Evolutionary conservation across 2,797 vertebrate species (phyloP).

Genomic region (Tapirus indicus): DNA sequence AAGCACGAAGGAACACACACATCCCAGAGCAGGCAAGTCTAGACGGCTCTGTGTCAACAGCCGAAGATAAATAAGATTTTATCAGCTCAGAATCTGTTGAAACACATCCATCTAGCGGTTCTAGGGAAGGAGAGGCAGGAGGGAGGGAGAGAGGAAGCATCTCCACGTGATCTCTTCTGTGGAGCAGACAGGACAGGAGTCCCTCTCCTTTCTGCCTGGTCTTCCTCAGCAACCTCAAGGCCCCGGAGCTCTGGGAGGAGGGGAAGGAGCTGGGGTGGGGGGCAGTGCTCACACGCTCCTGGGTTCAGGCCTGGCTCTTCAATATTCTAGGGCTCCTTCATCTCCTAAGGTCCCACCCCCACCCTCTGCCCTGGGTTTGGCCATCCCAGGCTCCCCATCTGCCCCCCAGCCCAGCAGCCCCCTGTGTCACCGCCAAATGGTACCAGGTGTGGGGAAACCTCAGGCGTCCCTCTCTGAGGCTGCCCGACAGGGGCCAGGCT

Average conservation of each 20-base stretch:
- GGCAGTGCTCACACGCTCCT: rapidly evolving
- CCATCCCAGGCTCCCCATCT: background rate
- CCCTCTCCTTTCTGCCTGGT: background rate
- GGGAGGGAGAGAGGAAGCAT: background rate
- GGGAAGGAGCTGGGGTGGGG: no score
- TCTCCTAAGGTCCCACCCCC: background rate
- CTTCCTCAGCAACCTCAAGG: background rate
- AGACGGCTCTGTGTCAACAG: constrained; percentile 90
- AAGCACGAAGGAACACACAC: constrained; percentile 79
- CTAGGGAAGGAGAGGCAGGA: constrained; percentile 79
- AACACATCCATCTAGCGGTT: constrained; percentile 91
- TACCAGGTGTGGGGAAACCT: background rate
- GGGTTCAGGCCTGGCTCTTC: background rate
- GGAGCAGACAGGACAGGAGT: rapidly evolving
- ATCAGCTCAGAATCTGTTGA: constrained; percentile 89
- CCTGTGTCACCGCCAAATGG: background rate
- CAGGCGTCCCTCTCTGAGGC: background rate
- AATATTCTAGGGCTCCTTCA: background rate
- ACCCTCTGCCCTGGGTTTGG: background rate
- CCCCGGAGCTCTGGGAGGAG: background rate
- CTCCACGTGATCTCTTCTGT: background rate
- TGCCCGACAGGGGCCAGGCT: rapidly evolving
- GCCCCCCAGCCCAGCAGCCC: background rate
- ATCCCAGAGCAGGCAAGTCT: constrained; percentile 89
- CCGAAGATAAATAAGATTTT: constrained; percentile 90